Percentiles rank a stretch among this genome's conserved stretches.
Conservation (phyloP, 1,140 invertebrate genomes). For the Danaus plexippus region DNA sequence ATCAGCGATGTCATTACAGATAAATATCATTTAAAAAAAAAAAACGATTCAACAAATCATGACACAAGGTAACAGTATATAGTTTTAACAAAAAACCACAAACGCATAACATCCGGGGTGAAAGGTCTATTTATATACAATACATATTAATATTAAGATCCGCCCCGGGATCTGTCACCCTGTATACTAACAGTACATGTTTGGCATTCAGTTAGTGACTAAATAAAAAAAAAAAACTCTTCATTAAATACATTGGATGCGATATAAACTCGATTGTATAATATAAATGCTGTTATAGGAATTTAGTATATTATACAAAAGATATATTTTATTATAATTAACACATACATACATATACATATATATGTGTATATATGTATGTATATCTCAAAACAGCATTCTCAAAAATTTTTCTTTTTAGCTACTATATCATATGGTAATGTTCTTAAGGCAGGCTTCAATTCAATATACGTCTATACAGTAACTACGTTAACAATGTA, state of each 20-base stretch:
- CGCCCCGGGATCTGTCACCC: constrained; percentile 22
- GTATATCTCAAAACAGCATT: constrained; percentile 29
- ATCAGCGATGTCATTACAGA: constrained; percentile 66
- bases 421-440: constrained; percentile 37
- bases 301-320: constrained; percentile 56
- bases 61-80: constrained; percentile 67
- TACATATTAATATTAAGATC: background rate
- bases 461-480: background rate
- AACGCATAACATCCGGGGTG: background rate
- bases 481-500: background rate
- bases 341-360: too few species aligned
- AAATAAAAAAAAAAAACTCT: too few species aligned
- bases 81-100: constrained; percentile 53
- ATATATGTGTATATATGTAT: constrained; percentile 38
- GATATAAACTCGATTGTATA: constrained; percentile 60
- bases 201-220: constrained; percentile 40
- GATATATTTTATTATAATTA: constrained; percentile 43
- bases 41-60: constrained; percentile 69
- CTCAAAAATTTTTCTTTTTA: constrained; percentile 20
- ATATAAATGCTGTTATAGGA: constrained; percentile 70
- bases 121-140: background rate
- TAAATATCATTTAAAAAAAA: constrained; percentile 61
- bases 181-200: constrained; percentile 38
- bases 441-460: constrained; percentile 45
- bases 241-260: constrained; percentile 57